Conservation (phyloP, 2,113 vertebrate genomes). For the Neofelis nebulosa region DNA sequence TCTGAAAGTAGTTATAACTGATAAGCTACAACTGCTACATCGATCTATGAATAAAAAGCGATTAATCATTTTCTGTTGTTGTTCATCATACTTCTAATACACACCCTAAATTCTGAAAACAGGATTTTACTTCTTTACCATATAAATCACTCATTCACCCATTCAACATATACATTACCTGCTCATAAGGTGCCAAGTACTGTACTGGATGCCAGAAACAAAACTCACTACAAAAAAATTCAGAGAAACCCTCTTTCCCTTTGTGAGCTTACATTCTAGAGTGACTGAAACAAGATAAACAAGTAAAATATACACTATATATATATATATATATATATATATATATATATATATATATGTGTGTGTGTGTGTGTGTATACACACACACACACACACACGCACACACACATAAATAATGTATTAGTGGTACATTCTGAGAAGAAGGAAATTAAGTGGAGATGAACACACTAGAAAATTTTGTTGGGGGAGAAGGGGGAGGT, state of each 20-base stretch:
- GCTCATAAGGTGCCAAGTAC: not conserved
- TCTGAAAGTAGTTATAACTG: not conserved
- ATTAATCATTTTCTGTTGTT: constrained; percentile 2
- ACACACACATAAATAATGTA: too few relatives aligned
- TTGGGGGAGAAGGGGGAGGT: accelerated
- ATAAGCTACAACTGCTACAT: not conserved
- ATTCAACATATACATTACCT: not conserved
- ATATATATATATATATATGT: too few relatives aligned
- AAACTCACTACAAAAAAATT: not conserved
- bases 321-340: too few relatives aligned
- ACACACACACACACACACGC: too few relatives aligned
- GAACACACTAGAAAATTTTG: not conserved
- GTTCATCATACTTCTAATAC: not conserved
- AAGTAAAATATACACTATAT: not conserved
- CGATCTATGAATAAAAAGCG: not conserved
- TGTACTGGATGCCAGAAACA: not conserved
- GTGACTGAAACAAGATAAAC: not conserved
- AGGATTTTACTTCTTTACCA: constrained; percentile 19
- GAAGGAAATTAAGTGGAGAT: not conserved
- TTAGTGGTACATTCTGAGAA: not conserved
- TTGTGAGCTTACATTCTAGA: not conserved
- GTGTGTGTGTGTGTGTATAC: too few relatives aligned
- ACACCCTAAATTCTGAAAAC: not conserved
- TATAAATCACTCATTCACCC: not conserved
- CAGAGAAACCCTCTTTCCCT: not conserved